A percentile compares a stretch with the other conserved stretches of the same genome.
Evolutionary conservation across 2,888 invertebrate genomes (phyloP).

Genomic region (Brenthis ino): DNA sequence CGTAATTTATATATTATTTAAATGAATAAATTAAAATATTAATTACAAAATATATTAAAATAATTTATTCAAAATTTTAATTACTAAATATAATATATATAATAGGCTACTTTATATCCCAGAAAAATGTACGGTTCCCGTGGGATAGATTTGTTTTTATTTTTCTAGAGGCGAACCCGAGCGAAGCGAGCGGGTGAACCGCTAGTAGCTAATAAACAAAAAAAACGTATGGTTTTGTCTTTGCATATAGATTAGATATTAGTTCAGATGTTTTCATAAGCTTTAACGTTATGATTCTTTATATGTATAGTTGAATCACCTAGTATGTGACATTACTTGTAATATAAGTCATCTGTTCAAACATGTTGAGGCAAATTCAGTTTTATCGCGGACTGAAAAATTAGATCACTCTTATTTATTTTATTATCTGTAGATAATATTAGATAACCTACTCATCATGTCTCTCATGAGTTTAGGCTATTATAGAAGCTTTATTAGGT

Average conservation of each 20-base stretch:
- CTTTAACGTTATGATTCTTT: conserved; percentile 17
- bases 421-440: conserved; percentile 33
- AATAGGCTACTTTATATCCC: no score
- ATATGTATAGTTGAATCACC: conserved; percentile 8
- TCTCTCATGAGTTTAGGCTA: neutral
- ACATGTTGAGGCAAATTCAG: conserved; percentile 39
- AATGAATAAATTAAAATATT: no score
- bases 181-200: no score
- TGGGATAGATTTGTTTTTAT: no score
- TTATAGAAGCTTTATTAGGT: neutral
- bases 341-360: conserved; percentile 60
- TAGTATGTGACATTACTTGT: neutral
- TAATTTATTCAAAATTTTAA: no score
- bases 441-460: conserved; percentile 26
- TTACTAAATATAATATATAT: no score
- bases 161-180: no score
- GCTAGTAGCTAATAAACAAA: no score
- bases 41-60: no score
- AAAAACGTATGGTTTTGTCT: no score
- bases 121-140: no score
- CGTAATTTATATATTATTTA: no score
- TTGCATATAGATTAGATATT: neutral
- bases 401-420: conserved; percentile 39
- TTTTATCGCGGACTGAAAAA: conserved; percentile 22
- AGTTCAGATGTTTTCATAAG: conserved; percentile 12